phyloP scores from a whole-genome alignment of 2,113 vertebrate genomes.

The Chamaea fasciata region DNA sequence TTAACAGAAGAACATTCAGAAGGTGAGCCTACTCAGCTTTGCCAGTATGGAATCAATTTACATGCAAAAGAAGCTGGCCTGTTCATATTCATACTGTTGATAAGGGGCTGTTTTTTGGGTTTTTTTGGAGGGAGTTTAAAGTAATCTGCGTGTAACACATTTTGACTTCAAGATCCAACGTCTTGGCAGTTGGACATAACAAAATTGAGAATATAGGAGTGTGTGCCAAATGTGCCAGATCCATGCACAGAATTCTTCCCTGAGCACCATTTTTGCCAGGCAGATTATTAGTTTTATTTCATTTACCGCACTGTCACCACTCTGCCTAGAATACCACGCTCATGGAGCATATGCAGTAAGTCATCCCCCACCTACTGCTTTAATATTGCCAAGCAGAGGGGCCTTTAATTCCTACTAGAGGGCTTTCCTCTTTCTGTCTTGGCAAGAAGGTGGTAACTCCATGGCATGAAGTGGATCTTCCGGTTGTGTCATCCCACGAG shows the following conservation, averaged over 20 bases:
- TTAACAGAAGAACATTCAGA: not conserved
- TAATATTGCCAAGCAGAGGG: not conserved
- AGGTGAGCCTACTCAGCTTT: not conserved
- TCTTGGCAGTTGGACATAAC: not conserved
- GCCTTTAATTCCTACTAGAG: not conserved
- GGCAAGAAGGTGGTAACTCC: not conserved
- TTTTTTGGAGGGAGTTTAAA: not conserved
- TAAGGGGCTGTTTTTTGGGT: not conserved
- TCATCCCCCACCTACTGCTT: not conserved
- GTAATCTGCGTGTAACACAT: not conserved
- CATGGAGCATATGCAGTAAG: not conserved
- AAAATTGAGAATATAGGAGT: not conserved
- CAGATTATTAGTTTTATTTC: not conserved
- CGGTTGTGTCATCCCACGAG: not conserved
- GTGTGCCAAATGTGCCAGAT: not conserved
- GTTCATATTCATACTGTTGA: not conserved
- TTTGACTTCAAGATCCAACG: not conserved
- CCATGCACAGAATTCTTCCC: not conserved
- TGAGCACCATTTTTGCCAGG: not conserved
- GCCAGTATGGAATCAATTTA: not conserved
- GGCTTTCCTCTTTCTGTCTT: not conserved
- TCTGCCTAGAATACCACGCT: rapidly evolving
- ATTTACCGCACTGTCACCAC: not conserved
- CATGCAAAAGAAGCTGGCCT: not conserved
- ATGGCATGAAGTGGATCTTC: not conserved